These are phyloP conservation scores for Crotalus helleri DNA, from an alignment of 2,113 vertebrate species.

Conservation along the genomic window DNA sequence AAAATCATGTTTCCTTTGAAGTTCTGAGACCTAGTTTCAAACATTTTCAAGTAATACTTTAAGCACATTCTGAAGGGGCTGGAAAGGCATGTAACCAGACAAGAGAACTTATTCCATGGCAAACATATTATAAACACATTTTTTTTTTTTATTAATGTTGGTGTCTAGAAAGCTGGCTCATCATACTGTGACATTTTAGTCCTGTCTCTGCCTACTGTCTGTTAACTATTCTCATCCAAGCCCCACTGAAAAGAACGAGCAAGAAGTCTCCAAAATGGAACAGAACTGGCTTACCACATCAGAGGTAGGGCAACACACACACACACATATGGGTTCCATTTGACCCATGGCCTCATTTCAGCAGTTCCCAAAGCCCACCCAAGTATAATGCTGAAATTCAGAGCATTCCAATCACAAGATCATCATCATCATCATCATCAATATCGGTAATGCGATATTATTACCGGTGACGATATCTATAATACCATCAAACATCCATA, in stretches of 20 bases:
- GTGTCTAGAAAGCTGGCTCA: not conserved
- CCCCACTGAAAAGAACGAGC: not conserved
- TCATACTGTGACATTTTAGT: not conserved
- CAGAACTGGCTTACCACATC: not conserved
- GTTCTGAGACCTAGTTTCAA: not conserved
- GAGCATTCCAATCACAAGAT: not conserved
- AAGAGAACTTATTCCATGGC: not conserved
- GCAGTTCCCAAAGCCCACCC: not conserved
- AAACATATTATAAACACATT: not conserved
- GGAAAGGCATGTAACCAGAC: not conserved
- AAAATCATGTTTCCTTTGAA: not conserved
- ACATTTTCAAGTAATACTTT: not conserved
- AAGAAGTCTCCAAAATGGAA: not conserved
- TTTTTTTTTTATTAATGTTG: not conserved
- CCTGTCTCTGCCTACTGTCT: not conserved
- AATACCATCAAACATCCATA: not conserved
- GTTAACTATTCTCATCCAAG: not conserved
- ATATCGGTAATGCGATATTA: not conserved
- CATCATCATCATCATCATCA: too few species aligned
- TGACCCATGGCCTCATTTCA: not conserved
- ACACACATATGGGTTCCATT: not conserved
- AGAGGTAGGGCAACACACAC: not conserved
- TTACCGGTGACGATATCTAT: too few species aligned
- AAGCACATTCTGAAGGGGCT: not conserved
- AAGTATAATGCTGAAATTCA: not conserved